Percentiles rank a stretch among this genome's conserved stretches.
Conservation (phyloP, 2,113 vertebrate genomes). For the Cygnus atratus region DNA sequence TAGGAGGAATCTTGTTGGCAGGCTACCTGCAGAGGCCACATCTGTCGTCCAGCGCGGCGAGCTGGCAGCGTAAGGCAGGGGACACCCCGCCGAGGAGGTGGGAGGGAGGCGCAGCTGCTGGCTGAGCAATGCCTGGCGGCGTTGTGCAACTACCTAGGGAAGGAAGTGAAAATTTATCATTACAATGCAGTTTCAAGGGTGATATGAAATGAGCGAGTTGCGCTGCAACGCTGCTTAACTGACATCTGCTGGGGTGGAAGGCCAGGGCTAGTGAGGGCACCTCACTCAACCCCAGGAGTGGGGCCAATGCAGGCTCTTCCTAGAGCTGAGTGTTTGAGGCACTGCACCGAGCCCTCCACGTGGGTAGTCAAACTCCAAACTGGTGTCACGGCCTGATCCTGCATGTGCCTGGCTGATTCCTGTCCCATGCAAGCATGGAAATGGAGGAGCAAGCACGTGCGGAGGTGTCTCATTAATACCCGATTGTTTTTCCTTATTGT, state of each 20-base stretch:
- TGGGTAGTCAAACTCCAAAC: background rate
- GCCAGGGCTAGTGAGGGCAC: background rate
- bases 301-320: background rate
- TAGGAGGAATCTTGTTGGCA: background rate
- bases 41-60: background rate
- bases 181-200: conserved; percentile 38
- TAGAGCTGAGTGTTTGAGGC: background rate
- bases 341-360: rapidly evolving
- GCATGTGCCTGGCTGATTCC: background rate
- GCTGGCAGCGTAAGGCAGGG: background rate
- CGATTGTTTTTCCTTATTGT: background rate
- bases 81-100: background rate
- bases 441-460: background rate
- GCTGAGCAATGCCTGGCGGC: conserved; percentile 2
- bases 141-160: conserved; percentile 52
- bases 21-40: background rate
- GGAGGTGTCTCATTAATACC: background rate
- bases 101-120: background rate
- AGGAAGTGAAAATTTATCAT: conserved; percentile 58
- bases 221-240: background rate
- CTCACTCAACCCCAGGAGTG: background rate
- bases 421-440: background rate
- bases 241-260: background rate
- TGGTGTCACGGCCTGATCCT: background rate
- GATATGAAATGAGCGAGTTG: conserved; percentile 20